Conservation (phyloP, 2,888 invertebrate species). For the Acleris sparsana region DNA sequence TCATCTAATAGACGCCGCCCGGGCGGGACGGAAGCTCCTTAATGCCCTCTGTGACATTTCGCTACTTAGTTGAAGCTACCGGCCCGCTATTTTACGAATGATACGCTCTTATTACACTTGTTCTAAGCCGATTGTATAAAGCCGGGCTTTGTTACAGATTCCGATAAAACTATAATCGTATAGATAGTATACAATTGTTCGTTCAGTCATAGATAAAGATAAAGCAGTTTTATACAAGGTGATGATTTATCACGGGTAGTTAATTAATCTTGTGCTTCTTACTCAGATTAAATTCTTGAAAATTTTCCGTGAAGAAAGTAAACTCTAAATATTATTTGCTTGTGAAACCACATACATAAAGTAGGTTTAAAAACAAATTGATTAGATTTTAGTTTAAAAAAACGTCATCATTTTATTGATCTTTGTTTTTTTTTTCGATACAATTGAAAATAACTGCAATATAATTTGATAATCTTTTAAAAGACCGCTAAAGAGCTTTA, state of each 20-base stretch:
- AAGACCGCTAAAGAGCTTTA: conserved; percentile 10
- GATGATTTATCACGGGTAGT: too few species aligned
- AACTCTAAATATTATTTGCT: too few species aligned
- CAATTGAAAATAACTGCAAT: too few species aligned
- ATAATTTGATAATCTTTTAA: conserved; percentile 9
- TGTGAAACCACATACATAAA: too few species aligned
- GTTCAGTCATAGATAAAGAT: conserved; percentile 3
- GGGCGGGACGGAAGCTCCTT: conserved; percentile 37
- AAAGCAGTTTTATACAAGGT: neutral
- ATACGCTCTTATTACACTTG: conserved; percentile 21
- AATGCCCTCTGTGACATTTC: conserved; percentile 37
- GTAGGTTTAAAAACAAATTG: too few species aligned
- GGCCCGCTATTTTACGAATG: conserved; percentile 17
- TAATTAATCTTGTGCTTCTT: too few species aligned
- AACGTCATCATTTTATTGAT: too few species aligned
- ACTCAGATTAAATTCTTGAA: too few species aligned
- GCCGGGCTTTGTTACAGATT: neutral
- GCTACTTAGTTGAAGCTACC: conserved; percentile 31
- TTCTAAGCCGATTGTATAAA: conserved; percentile 6
- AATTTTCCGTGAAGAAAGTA: too few species aligned
- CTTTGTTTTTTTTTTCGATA: too few species aligned
- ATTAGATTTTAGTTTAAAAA: too few species aligned
- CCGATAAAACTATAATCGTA: conserved; percentile 11
- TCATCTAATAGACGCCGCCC: conserved; percentile 39
- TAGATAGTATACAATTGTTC: neutral